Conservation (phyloP, 1,140 invertebrate species). For the Leptinotarsa texana region DNA sequence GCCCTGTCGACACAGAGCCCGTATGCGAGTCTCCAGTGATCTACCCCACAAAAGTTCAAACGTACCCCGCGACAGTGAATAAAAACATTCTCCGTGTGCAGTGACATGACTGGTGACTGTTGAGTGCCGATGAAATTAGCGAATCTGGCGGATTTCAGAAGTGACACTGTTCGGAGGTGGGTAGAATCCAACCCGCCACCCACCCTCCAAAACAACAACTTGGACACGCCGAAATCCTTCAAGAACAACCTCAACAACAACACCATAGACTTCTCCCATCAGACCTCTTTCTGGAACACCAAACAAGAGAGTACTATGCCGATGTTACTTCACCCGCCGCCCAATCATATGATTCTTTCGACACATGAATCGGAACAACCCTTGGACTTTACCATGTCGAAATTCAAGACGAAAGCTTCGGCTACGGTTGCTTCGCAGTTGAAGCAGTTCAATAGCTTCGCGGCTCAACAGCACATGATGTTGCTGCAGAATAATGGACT, state of each 20-base stretch:
- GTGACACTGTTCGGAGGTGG: slow-evolving; percentile 55
- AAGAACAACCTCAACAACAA: slow-evolving; percentile 51
- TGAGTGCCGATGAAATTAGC: slow-evolving; percentile 28
- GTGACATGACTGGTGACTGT: slow-evolving; percentile 32
- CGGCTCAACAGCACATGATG: slow-evolving; percentile 52
- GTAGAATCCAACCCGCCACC: slow-evolving; percentile 53
- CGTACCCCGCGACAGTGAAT: slow-evolving; percentile 36
- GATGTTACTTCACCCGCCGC: slow-evolving; percentile 55
- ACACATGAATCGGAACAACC: slow-evolving; percentile 54
- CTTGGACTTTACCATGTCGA: slow-evolving; percentile 58
- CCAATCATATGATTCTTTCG: slow-evolving; percentile 49
- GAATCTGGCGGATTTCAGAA: slow-evolving; percentile 56
- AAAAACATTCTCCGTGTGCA: slow-evolving; percentile 19
- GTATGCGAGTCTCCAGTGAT: slow-evolving; percentile 18
- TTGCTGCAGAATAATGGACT: slow-evolving; percentile 52
- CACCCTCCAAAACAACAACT: slow-evolving; percentile 48
- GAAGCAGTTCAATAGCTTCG: slow-evolving; percentile 48
- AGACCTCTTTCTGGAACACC: slow-evolving; percentile 43
- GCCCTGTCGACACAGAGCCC: slow-evolving; percentile 41
- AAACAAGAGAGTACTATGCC: slow-evolving; percentile 49
- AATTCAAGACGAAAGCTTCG: slow-evolving; percentile 54
- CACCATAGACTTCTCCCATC: slow-evolving; percentile 51
- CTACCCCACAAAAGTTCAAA: slow-evolving; percentile 12
- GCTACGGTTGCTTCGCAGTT: slow-evolving; percentile 47
- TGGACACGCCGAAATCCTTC: slow-evolving; percentile 42